Percentiles rank a stretch among this genome's conserved stretches.
Conservation (phyloP, 1,140 invertebrate species). For the Eueides isabella region DNA sequence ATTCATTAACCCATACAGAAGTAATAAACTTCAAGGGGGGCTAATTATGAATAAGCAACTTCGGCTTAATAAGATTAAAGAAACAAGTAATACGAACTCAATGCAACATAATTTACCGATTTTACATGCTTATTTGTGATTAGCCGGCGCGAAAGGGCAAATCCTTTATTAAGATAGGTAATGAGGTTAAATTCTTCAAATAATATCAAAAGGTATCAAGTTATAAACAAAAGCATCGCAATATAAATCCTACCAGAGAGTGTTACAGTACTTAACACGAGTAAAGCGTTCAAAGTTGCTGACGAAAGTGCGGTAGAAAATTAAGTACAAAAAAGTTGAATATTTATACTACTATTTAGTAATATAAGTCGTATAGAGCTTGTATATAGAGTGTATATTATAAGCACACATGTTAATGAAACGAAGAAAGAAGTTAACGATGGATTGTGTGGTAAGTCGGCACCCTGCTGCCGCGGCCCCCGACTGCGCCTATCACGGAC, state of each 20-base stretch:
- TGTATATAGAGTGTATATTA: slow-evolving; percentile 69
- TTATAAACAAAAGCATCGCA: slow-evolving; percentile 45
- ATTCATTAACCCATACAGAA: slow-evolving; percentile 74
- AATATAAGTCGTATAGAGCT: slow-evolving; percentile 60
- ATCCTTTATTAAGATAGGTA: slow-evolving; percentile 82
- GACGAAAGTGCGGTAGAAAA: slow-evolving; percentile 79
- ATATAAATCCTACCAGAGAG: slow-evolving; percentile 60
- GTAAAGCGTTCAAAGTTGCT: slow-evolving; percentile 55
- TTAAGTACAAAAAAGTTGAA: slow-evolving; percentile 75
- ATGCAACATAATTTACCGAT: slow-evolving; percentile 81
- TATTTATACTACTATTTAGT: slow-evolving; percentile 62
- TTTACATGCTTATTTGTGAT: slow-evolving; percentile 82
- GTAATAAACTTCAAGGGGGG: slow-evolving; percentile 79
- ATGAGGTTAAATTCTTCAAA: slow-evolving; percentile 76
- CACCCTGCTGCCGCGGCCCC: slow-evolving; percentile 80
- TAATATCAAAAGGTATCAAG: slow-evolving; percentile 54
- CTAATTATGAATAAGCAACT: slow-evolving; percentile 81
- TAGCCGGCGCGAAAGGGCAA: slow-evolving; percentile 82
- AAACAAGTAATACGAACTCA: slow-evolving; percentile 75
- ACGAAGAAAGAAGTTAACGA: slow-evolving; percentile 82
- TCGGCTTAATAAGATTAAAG: slow-evolving; percentile 70
- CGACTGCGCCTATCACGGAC: slow-evolving; percentile 79
- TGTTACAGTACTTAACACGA: slow-evolving; percentile 59
- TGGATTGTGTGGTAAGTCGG: slow-evolving; percentile 82
- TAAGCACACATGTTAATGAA: slow-evolving; percentile 69